Evolutionary conservation across 2,888 invertebrate species (phyloP).

Genomic region (Tortrix viridana): DNA sequence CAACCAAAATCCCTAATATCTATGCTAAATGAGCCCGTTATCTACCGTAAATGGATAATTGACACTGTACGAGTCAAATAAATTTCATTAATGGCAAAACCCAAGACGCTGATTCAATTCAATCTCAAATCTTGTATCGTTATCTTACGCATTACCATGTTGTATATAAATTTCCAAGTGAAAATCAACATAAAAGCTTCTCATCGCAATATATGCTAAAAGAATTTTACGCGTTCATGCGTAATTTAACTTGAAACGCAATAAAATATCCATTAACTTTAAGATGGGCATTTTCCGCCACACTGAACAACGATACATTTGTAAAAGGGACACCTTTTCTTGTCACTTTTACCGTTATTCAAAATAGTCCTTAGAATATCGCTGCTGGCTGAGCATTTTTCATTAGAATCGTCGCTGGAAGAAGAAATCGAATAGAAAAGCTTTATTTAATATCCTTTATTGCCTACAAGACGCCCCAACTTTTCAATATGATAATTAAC

Average conservation of each 20-base stretch:
- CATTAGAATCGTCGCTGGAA: not conserved
- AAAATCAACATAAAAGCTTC: conserved; percentile 49
- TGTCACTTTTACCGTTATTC: conserved; percentile 33
- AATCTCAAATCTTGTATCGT: not conserved
- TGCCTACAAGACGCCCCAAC: too few relatives aligned
- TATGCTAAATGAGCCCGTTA: too few relatives aligned
- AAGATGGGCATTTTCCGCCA: conserved; percentile 77
- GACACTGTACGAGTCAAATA: too few relatives aligned
- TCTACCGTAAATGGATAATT: too few relatives aligned
- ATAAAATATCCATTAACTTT: conserved; percentile 82
- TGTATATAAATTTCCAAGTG: conserved; percentile 41
- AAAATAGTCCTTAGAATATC: conserved; percentile 32
- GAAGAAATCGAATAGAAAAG: not conserved
- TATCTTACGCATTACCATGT: conserved; percentile 10
- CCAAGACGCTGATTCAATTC: not conserved
- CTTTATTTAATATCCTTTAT: too few relatives aligned
- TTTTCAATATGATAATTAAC: too few relatives aligned
- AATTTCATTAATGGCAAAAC: conserved; percentile 1
- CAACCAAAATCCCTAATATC: too few relatives aligned
- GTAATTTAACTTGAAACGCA: conserved; percentile 78
- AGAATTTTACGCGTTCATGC: conserved; percentile 70
- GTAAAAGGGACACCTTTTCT: conserved; percentile 57
- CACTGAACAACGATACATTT: conserved; percentile 65
- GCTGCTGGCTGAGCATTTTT: conserved; percentile 14
- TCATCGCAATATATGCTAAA: conserved; percentile 50